Evolutionary conservation across 1,140 invertebrate genomes (phyloP), one percentile per base, ranked within the genome.

Genomic region (Drosophila sucinea): DNA sequence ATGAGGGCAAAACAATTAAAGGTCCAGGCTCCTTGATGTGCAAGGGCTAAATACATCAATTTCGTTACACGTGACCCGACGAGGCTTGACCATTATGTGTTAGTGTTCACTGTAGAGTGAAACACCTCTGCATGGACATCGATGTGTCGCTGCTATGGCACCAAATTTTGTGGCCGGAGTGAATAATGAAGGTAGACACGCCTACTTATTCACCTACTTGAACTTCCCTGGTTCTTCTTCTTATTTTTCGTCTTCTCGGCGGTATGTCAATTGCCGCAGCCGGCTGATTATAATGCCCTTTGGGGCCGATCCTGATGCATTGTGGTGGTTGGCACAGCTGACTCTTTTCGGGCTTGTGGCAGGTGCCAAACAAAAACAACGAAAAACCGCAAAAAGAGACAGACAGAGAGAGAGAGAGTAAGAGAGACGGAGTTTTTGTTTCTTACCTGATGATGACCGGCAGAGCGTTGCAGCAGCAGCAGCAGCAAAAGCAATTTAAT

Each of bases 401-500:
- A 32, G 25, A 47, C 8, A 54, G 23, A 63, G n/a, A 60, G 17
- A 51, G 44, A 8, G 23, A 27, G 1, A 4, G 44, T 10, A 6
- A 27, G 1, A 27, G 33, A 56, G 30, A 4, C 25, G 57, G 55
- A 47, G 63, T 60, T 71, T 68, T 41, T 41, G 29, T 64, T 54
- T 33, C 35, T 58, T 73, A 54, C 61, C 47, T 73, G 27, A 71
- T 77, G 81, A 67, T 66, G 75, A 63, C 54, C 80, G 61, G 54
- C 78, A 65, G 61, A 77, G 77, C 77, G 77, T 79, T 79, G 73
- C 77, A 69, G 60, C 44, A 51, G 40, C 57, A 56, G 55, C 58
- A 54, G 60, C 58, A 55, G 69, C 75, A 82, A 75, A 79, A 67
- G 82, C 82, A 79, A 86, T 87, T 87, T 87, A 87, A 87, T 87